Evolutionary conservation across 2,888 invertebrate species (phyloP).

Genomic region (Gibbula magus): DNA sequence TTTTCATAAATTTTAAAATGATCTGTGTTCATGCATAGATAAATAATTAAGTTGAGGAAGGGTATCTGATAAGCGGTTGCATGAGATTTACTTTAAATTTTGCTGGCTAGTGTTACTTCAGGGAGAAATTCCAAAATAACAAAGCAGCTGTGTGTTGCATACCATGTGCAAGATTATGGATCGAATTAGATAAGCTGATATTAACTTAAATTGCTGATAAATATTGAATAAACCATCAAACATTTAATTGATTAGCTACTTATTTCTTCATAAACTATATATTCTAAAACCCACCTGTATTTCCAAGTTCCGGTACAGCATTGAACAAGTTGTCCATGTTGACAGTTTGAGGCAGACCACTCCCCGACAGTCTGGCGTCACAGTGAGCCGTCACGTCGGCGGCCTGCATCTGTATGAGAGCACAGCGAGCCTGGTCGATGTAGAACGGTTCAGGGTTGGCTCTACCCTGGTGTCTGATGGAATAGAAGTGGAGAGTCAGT

Average conservation of each 20-base stretch:
- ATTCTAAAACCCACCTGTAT: background rate
- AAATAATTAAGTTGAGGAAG: too few relatives aligned
- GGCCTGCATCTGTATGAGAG: constrained; percentile 77
- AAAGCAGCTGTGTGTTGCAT: too few relatives aligned
- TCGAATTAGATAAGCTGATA: too few relatives aligned
- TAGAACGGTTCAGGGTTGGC: constrained; percentile 87
- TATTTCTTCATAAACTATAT: background rate
- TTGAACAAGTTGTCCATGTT: constrained; percentile 22
- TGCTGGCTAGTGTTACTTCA: too few relatives aligned
- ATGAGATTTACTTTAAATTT: too few relatives aligned
- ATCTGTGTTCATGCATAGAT: background rate
- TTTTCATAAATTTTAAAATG: background rate
- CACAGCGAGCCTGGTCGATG: constrained; percentile 92
- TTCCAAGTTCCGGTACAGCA: background rate
- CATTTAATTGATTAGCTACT: too few relatives aligned
- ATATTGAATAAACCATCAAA: too few relatives aligned
- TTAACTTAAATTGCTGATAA: too few relatives aligned
- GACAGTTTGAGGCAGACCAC: constrained; percentile 28
- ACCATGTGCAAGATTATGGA: too few relatives aligned
- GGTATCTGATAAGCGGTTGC: too few relatives aligned
- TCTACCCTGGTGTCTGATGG: constrained; percentile 47
- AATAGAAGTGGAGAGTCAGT: background rate
- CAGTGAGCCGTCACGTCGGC: constrained; percentile 53
- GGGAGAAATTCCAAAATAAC: too few relatives aligned
- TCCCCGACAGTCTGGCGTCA: constrained; percentile 46